Base-by-base conservation (phyloP, 2,113 vertebrate species). In the Ochotona curzoniae region DNA sequence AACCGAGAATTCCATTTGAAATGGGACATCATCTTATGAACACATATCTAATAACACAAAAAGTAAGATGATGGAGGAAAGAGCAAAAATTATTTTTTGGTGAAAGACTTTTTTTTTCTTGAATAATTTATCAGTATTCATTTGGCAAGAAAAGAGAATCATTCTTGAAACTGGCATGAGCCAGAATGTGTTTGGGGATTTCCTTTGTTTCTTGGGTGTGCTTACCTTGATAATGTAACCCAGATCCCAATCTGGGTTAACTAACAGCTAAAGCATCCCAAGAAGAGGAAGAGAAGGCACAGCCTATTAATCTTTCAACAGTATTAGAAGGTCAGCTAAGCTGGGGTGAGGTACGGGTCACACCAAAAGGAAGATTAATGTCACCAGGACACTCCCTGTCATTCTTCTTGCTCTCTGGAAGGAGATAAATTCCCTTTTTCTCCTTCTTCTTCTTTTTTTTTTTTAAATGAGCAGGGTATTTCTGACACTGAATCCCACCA, bases 1-100 rank as follows among this genome's bases (percentile, higher is more conserved):
- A 83, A 54, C 15, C 1, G 57, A 21, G 21, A 69, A 74, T 69
- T 86, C 82, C 73, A 93, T 82, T 93, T 91, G 60, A 96, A 96
- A 84, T 79, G 26, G 20, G 90, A 85, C 25, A 70, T 87, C 80
- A 94, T 5, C 63, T 2, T 47, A 92, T 67, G 26, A 51, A 91
- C 73, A 44, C 1, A 90, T 32, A 87, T 21, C 28, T 91, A 85
- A 61, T 83, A 94, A 92, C 63, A 71, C 60, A 12, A 90, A 93
- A 95, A 89, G 80, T 49, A 91, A 83, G 26, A 83, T 60, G 15
- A 51, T 32, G 71, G 14, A 92, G 88, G 63, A 74, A 88, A 67
- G 21, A 85, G 17, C 12, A 82, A 93, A 89, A 70, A 70, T 87
- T 66, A 75, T 66, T 64, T 89, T 95, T 78, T 64, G 21, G 9